Evolutionary conservation across 2,888 invertebrate species (phyloP).

Genomic region (Cyclophora punctaria): DNA sequence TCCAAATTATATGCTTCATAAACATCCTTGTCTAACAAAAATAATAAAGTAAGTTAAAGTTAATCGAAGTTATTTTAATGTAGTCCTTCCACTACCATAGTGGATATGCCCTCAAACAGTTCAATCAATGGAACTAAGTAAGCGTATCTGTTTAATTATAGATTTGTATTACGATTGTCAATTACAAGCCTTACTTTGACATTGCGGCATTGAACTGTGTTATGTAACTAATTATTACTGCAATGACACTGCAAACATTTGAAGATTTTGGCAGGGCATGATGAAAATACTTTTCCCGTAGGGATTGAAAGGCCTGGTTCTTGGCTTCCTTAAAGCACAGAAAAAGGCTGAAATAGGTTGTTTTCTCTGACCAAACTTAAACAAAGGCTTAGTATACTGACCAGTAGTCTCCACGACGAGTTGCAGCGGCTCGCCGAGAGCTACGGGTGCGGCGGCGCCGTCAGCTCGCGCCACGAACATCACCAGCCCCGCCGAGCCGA

Average conservation of each 20-base stretch:
- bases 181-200: no score
- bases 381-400: slow-evolving; percentile 6
- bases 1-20: not conserved
- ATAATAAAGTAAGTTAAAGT: not conserved
- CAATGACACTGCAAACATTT: no score
- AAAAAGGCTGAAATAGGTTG: not conserved
- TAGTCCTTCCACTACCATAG: no score
- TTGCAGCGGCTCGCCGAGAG: slow-evolving; percentile 60
- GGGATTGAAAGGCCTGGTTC: not conserved
- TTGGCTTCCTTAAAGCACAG: no score
- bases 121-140: no score
- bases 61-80: not conserved
- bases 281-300: no score
- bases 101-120: no score
- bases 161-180: no score
- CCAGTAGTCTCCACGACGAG: slow-evolving; percentile 58
- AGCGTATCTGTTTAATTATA: no score
- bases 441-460: slow-evolving; percentile 35
- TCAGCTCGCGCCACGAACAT: slow-evolving; percentile 59
- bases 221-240: no score
- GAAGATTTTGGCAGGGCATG: no score
- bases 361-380: not conserved
- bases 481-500: slow-evolving; percentile 44
- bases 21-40: not conserved
- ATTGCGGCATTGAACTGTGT: no score